phyloP scores from a whole-genome alignment of 2,888 invertebrate species.

The Hyposoter dolosus region DNA sequence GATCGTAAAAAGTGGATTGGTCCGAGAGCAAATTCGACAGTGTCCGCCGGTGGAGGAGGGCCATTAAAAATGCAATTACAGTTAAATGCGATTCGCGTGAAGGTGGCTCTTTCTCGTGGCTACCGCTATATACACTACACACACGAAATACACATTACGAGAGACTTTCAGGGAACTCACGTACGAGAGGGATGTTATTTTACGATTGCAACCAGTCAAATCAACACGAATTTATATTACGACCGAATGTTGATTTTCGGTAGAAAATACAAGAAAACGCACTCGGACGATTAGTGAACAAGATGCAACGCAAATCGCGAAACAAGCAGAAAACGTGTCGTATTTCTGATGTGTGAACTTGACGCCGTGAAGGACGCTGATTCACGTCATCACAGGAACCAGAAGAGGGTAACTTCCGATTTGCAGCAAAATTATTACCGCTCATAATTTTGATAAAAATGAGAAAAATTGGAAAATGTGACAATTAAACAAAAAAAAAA shows the following conservation, averaged over 20 bases:
- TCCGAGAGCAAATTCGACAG: conserved; percentile 77
- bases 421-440: no score
- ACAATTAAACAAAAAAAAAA: no score
- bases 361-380: no score
- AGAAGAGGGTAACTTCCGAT: no score
- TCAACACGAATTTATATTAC: conserved; percentile 16
- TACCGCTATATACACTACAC: conserved; percentile 29
- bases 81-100: conserved; percentile 77
- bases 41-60: conserved; percentile 72
- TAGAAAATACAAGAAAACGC: conserved; percentile 51
- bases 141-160: conserved; percentile 15
- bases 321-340: no score
- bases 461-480: no score
- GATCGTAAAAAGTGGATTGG: conserved; percentile 78
- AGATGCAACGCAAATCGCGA: no score
- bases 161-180: conserved; percentile 36
- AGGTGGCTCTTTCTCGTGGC: conserved; percentile 62
- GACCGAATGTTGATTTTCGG: conserved; percentile 60
- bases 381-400: no score
- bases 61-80: conserved; percentile 82
- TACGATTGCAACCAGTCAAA: conserved; percentile 62
- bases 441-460: no score
- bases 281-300: no score
- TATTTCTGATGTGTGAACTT: no score
- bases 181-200: conserved; percentile 63